Evolutionary conservation across 2,113 vertebrate species (phyloP).

Genomic region (Orycteropus afer): DNA sequence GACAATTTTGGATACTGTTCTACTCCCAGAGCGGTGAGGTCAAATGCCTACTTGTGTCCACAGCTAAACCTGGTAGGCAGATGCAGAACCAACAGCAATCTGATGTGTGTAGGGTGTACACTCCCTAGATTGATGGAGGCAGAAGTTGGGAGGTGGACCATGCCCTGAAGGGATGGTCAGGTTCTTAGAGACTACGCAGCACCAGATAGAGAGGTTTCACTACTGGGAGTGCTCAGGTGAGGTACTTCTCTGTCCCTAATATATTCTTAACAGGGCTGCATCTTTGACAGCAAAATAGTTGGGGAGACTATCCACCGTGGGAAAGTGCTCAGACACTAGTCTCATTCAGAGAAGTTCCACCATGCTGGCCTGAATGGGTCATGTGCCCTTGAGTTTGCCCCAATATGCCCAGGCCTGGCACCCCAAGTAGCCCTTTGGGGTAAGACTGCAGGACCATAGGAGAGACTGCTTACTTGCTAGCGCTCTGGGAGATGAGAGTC

Average conservation of each 20-base stretch:
- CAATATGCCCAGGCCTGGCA: not conserved
- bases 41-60: not conserved
- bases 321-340: not conserved
- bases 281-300: not conserved
- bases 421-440: not conserved
- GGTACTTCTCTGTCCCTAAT: accelerated
- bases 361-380: not conserved
- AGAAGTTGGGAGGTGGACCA: accelerated
- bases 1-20: no score
- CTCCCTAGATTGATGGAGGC: not conserved
- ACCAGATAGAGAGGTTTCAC: not conserved
- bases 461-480: accelerated
- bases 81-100: not conserved
- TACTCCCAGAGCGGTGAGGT: not conserved
- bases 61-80: not conserved
- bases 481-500: not conserved
- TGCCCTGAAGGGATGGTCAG: no score
- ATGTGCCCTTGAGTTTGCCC: not conserved
- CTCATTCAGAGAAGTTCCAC: not conserved
- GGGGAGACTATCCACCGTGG: not conserved
- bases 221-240: not conserved
- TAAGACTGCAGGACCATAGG: not conserved
- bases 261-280: not conserved
- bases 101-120: accelerated
- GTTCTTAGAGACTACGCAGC: not conserved